These are phyloP conservation scores for Andrena marginata DNA, from an alignment of 2,888 invertebrate species.

Conservation along the genomic window DNA sequence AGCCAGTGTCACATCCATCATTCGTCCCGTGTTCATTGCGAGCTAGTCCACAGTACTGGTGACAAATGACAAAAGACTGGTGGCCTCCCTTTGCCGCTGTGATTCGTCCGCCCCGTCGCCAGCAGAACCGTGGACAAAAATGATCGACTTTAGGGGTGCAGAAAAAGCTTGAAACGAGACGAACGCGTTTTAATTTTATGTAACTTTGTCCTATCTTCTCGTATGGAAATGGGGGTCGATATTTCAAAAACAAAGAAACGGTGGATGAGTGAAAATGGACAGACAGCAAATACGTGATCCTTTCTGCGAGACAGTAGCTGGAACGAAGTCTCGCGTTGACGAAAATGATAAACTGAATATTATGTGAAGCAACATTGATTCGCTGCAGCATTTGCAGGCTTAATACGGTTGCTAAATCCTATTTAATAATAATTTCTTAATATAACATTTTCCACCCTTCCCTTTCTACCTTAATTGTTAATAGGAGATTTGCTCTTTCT, in stretches of 20 bases:
- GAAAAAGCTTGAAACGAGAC: constrained; percentile 30
- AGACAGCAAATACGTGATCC: not conserved
- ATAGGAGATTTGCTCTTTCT: no score
- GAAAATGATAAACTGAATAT: no score
- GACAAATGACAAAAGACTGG: constrained; percentile 48
- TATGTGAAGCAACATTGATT: no score
- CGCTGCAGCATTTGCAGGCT: no score
- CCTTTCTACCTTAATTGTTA: no score
- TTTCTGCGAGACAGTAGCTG: not conserved
- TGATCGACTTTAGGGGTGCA: not conserved
- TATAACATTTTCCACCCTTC: no score
- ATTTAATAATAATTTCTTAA: no score
- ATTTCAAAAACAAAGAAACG: not conserved
- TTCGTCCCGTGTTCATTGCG: constrained; percentile 52
- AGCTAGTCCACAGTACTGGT: constrained; percentile 31
- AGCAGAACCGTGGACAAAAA: not conserved
- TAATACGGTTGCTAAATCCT: no score
- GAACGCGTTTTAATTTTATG: constrained; percentile 33
- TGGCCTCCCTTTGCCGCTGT: constrained; percentile 23
- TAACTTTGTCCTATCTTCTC: not conserved
- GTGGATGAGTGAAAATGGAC: not conserved
- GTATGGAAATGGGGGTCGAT: not conserved
- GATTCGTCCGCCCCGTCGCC: not conserved
- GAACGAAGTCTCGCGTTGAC: no score
- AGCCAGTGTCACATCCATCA: constrained; percentile 44